Evolutionary conservation across 1,140 invertebrate genomes (phyloP), one percentile per base, ranked within the genome.

Genomic region (Cotesia typhae): DNA sequence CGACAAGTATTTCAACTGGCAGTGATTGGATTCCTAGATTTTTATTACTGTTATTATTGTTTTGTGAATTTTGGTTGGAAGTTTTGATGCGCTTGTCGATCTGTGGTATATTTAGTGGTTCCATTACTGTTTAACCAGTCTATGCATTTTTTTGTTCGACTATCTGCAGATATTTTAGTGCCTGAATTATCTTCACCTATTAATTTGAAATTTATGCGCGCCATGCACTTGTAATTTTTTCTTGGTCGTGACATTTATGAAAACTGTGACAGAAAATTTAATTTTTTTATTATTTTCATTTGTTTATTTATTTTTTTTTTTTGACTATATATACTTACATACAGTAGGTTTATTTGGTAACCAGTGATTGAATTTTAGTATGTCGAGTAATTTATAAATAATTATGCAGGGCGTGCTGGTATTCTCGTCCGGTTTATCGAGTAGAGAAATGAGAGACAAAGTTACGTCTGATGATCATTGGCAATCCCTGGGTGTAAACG

Each of bases 1-100:
- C 70, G 4, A 79, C 64, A 4, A 80, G 74, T 37, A 83, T 76
- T 66, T 83, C 82, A 20, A 71, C 60, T 0, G 82, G 81, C 3
- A 82, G 65, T 6, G 66, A 74, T 2, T 6, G 28, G 20, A 71
- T 67, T 53, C 47, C 55, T 9, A 66, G 3, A 7, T 0, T 37
- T 14, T 52, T 51, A 9, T 10, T 47, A 10, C 41, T 47, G 41
- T 60, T 3, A 69, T 59, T 35, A 70, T 70, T 60, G 12, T 51
- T 10, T 63, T 51, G 17, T 47, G 68, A 7, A 35, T 7, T 17
- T 60, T 60, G 17, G 36, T 67, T 10, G n/a, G 60, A 28, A 9
- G 12, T 51, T n/a, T 65, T 65, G 3, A 53, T 36, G 17, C 28
- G 41, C 14, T 67, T 67, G 10, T n/a, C 36, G 17, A 2, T 35